These are phyloP conservation scores for Dendronephthya gigantea DNA, from an alignment of 64 coral and sea anemone genomes.

Conservation along the genomic window DNA sequence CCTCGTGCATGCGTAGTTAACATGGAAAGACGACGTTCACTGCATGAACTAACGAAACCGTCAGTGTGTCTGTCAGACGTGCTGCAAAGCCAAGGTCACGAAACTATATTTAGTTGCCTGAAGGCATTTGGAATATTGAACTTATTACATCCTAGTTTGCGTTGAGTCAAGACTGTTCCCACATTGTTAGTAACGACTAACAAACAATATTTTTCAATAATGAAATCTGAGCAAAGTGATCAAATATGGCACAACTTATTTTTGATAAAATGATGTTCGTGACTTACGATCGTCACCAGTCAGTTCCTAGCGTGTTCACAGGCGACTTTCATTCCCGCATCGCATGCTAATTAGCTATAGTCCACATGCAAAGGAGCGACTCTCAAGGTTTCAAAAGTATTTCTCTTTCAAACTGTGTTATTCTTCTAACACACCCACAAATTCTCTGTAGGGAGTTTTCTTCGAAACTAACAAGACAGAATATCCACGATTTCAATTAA, in stretches of 20 bases:
- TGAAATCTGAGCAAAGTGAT: too few relatives aligned
- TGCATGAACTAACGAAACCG: not conserved
- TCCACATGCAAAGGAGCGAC: not conserved
- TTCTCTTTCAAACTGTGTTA: too few relatives aligned
- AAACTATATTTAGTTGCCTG: not conserved
- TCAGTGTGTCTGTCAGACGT: not conserved
- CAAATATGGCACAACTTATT: not conserved
- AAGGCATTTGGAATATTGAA: not conserved
- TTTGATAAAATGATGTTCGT: not conserved
- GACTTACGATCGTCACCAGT: not conserved
- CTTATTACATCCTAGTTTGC: not conserved
- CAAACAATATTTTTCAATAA: too few relatives aligned
- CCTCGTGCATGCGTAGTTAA: too few relatives aligned
- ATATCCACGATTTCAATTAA: too few relatives aligned
- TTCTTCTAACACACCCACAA: too few relatives aligned
- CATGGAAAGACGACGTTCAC: not conserved
- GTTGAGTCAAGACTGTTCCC: too few relatives aligned
- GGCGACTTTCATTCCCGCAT: not conserved
- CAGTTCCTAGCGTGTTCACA: not conserved
- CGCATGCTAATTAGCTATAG: not conserved
- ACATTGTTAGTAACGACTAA: too few relatives aligned
- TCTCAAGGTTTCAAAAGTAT: too few relatives aligned
- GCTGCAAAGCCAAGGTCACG: not conserved
- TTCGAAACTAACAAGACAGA: too few relatives aligned
- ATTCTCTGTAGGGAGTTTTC: too few relatives aligned